Evolutionary conservation across 2,113 vertebrate genomes (phyloP).

Genomic region (Phalacrocorax carbo): DNA sequence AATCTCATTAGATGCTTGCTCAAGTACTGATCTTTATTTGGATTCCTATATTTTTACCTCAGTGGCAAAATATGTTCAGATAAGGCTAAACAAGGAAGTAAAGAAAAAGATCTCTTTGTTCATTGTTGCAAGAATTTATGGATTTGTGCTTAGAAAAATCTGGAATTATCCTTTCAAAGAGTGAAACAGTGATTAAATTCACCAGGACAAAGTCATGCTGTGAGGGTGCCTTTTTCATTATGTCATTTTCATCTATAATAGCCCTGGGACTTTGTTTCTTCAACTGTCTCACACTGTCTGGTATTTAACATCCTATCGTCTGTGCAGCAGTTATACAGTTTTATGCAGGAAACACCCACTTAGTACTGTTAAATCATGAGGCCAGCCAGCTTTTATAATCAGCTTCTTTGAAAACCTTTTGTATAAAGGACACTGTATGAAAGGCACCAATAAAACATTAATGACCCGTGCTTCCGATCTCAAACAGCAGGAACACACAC

Average conservation of each 20-base stretch:
- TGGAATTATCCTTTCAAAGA: not conserved
- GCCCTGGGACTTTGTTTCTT: slow-evolving; percentile 38
- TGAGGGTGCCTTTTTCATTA: not conserved
- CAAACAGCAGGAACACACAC: not conserved
- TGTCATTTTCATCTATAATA: not conserved
- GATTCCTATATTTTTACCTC: not conserved
- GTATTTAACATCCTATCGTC: slow-evolving; percentile 45
- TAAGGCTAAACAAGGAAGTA: not conserved
- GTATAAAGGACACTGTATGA: slow-evolving; percentile 37
- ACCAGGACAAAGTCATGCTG: not conserved
- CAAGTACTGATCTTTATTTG: not conserved
- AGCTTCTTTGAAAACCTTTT: slow-evolving; percentile 54
- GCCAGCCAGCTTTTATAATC: slow-evolving; percentile 45
- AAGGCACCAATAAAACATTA: slow-evolving; percentile 54
- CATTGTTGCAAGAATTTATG: slow-evolving; percentile 30
- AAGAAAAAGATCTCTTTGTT: not conserved
- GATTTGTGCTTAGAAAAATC: slow-evolving; percentile 29
- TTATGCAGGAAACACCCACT: slow-evolving; percentile 53
- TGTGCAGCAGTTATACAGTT: slow-evolving; percentile 21
- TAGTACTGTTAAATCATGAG: slow-evolving; percentile 43
- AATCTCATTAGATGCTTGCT: not conserved
- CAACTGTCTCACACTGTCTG: slow-evolving; percentile 14
- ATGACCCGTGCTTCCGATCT: not conserved
- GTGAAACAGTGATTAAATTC: not conserved
- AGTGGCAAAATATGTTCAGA: not conserved